These are phyloP conservation scores for Decapterus maruadsi DNA, from an alignment of 2,797 vertebrate genomes.

Conservation along the genomic window DNA sequence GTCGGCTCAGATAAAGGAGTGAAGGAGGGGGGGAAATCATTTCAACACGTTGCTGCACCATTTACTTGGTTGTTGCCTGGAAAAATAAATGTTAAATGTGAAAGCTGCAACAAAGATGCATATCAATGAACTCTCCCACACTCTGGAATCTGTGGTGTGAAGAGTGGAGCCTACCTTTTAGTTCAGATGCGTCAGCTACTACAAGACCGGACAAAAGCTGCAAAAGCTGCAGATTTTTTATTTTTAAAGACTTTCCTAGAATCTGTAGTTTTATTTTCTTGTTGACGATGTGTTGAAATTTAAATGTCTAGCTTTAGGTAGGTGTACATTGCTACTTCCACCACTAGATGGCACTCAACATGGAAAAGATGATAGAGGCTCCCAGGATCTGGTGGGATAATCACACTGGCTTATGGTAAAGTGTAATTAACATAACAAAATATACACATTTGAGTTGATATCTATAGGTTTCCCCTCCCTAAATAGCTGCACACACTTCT, in stretches of 20 bases:
- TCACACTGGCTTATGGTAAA: background rate
- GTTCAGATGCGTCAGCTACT: constrained; percentile 41
- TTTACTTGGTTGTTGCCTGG: constrained; percentile 80
- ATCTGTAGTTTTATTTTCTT: background rate
- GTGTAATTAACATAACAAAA: constrained; percentile 15
- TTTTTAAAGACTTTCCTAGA: background rate
- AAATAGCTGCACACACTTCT: background rate
- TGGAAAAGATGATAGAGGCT: constrained; percentile 26
- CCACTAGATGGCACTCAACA: constrained; percentile 78
- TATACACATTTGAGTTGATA: constrained; percentile 11
- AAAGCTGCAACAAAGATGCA: constrained; percentile 76
- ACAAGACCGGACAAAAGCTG: constrained; percentile 4
- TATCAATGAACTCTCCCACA: constrained; percentile 87
- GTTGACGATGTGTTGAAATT: background rate
- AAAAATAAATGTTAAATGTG: constrained; percentile 83
- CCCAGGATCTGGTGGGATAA: constrained; percentile 10
- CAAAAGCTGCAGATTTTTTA: too few species aligned
- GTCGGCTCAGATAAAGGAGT: constrained; percentile 79
- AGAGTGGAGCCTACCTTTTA: constrained; percentile 34
- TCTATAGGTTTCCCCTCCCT: constrained; percentile 13
- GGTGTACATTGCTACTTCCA: constrained; percentile 24
- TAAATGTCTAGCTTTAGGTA: background rate
- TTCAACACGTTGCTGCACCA: constrained; percentile 82
- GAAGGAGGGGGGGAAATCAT: constrained; percentile 66
- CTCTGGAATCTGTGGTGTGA: constrained; percentile 47